Conservation (phyloP, 2,888 invertebrate genomes). For the Itoplectis maculator region DNA sequence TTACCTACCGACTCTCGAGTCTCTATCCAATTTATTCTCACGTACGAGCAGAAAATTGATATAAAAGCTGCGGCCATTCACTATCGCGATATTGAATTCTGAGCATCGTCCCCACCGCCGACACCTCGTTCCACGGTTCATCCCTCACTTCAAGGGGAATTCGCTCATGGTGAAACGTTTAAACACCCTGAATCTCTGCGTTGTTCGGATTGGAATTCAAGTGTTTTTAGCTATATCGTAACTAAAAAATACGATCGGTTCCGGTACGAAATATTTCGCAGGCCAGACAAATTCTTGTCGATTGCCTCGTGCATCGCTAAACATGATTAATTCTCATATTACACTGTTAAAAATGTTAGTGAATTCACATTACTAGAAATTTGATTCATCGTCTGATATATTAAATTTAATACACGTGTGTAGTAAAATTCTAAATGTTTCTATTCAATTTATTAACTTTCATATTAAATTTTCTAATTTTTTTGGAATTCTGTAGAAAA, state of each 20-base stretch:
- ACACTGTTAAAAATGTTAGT: too few relatives aligned
- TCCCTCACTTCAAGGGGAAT: conserved; percentile 13
- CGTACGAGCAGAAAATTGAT: conserved; percentile 70
- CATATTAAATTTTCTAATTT: too few relatives aligned
- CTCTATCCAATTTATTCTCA: conserved; percentile 75
- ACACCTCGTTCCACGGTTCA: conserved; percentile 9
- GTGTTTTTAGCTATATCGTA: background rate
- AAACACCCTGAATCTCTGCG: background rate
- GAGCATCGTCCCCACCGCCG: conserved; percentile 26
- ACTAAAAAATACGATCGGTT: background rate
- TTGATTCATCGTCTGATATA: too few relatives aligned
- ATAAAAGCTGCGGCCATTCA: conserved; percentile 69
- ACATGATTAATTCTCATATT: too few relatives aligned
- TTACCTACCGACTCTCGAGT: conserved; percentile 48
- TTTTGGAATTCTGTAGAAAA: too few relatives aligned
- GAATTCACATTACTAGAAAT: too few relatives aligned
- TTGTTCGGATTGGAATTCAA: background rate
- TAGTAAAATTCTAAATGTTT: too few relatives aligned
- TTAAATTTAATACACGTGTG: too few relatives aligned
- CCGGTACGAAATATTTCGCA: too few relatives aligned
- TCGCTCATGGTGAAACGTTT: background rate
- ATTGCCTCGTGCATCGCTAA: too few relatives aligned
- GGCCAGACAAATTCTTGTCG: too few relatives aligned
- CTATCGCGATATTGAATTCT: conserved; percentile 64
- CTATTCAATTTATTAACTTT: too few relatives aligned